Evolutionary conservation across 2,797 vertebrate species (phyloP), one percentile per base, ranked within the genome.

Genomic region (Enteromius thamalakanensis): DNA sequence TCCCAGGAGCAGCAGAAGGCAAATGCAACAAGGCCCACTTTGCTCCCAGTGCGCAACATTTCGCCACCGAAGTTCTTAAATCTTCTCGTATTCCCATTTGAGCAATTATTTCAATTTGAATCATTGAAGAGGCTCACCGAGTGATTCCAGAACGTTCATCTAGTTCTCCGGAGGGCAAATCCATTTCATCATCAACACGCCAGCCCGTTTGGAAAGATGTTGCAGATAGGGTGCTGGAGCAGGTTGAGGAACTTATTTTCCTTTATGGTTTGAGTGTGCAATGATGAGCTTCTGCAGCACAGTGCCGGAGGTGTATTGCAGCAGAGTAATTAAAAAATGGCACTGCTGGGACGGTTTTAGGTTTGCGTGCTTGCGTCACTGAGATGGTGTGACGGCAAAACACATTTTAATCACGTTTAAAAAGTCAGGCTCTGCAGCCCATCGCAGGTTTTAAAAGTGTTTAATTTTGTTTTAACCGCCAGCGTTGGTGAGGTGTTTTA

Each of bases 401-500:
- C 87, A 87, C 86, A 90, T 91, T 92, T 92, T 90, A 93, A 94
- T 93, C 90, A 89, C 91, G 93, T 93, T 92, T 92, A 89, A 87
- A 68, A 90, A 90, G 87, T 89, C 83, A 84, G 79, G 51, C 88
- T 90, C 87, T 85, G 84, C 80, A 91, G 86, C 88, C 87, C 84
- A 88, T 93, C 86, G 86, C 89, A 88, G 88, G 87, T 92, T 93
- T 91, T 88, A 74, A 78, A 89, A 87, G 75, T 60, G 62, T 80
- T 84, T 92, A 85, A 93, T 93, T 94, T 93, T 82, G 26, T 92
- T 88, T 85, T 77, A 93, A 92, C 85, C 84, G 77, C 84, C 87
- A 87, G 90, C 88, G 91, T 92, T 91, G 91, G 92, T 91, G 92
- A 92, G 91, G 90, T 88, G 92, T 93, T 94, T 94, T 93, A 90